These are phyloP conservation scores for Amblyjoppa fuscipennis DNA, from an alignment of 2,888 invertebrate species.

Conservation along the genomic window DNA sequence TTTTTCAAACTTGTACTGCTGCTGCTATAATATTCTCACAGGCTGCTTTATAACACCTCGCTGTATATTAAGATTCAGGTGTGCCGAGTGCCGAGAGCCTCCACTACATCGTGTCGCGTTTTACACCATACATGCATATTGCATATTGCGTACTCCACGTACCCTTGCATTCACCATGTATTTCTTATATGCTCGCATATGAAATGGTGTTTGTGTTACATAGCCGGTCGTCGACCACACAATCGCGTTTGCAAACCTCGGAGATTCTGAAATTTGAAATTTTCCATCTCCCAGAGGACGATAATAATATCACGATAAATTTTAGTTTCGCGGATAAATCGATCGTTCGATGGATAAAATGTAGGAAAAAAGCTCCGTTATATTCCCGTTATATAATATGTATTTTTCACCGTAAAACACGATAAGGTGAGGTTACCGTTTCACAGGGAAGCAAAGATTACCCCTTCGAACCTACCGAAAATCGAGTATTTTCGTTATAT, in stretches of 20 bases:
- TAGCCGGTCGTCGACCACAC: neutral
- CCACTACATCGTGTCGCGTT: constrained; percentile 13
- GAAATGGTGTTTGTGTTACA: constrained; percentile 12
- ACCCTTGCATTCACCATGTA: neutral
- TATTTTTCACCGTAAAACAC: too few relatives aligned
- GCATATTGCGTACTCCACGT: constrained; percentile 1
- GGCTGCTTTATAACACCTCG: neutral
- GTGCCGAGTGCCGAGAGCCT: constrained; percentile 32
- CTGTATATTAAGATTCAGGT: constrained; percentile 44
- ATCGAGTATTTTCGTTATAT: too few relatives aligned
- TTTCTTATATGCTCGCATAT: neutral
- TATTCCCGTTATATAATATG: too few relatives aligned
- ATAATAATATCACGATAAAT: neutral
- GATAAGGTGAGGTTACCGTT: too few relatives aligned
- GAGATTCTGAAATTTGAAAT: neutral
- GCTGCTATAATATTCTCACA: constrained; percentile 25
- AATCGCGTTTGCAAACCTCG: neutral
- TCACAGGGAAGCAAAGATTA: too few relatives aligned
- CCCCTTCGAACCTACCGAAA: too few relatives aligned
- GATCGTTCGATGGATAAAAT: too few relatives aligned
- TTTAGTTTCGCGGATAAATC: neutral
- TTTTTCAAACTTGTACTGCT: neutral
- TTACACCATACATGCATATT: constrained; percentile 34
- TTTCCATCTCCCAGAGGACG: neutral
- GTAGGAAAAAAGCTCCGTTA: too few relatives aligned